A percentile compares a stretch with the other conserved stretches of the same genome.
phyloP scores from a whole-genome alignment of 2,888 invertebrate genomes.

The Synanthedon formicaeformis region DNA sequence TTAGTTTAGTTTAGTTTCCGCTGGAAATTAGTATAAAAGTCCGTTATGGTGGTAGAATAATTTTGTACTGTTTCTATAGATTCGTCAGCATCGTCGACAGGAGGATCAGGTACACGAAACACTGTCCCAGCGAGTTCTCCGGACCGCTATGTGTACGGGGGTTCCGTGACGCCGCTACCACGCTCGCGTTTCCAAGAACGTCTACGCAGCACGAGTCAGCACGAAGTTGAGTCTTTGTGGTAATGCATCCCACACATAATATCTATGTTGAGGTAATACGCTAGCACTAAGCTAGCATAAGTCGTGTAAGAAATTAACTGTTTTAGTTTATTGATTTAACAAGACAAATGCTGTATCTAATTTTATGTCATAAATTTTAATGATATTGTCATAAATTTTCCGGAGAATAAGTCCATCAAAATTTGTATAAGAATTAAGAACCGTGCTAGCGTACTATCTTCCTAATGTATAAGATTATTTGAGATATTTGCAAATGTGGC shows the following conservation, averaged over 20 bases:
- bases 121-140: conserved; percentile 39
- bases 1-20: too few relatives aligned
- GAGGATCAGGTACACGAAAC: conserved; percentile 28
- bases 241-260: conserved; percentile 11
- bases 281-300: too few relatives aligned
- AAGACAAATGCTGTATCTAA: too few relatives aligned
- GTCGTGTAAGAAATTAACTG: too few relatives aligned
- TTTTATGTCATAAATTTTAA: neutral
- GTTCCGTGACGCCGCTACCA: conserved; percentile 69
- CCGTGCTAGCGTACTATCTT: too few relatives aligned
- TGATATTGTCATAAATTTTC: neutral
- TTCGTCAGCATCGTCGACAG: conserved; percentile 22
- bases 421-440: too few relatives aligned
- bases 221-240: conserved; percentile 49
- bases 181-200: conserved; percentile 65
- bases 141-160: conserved; percentile 68
- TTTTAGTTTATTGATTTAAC: too few relatives aligned
- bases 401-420: too few relatives aligned
- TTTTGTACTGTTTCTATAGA: conserved; percentile 22
- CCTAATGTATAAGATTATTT: too few relatives aligned
- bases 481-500: too few relatives aligned
- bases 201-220: conserved; percentile 51
- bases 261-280: too few relatives aligned
- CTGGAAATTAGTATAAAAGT: too few relatives aligned
- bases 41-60: neutral